A percentile compares a stretch with the other conserved stretches of the same genome.
phyloP scores from a whole-genome alignment of 2,888 invertebrate genomes.

The Dromius quadrimaculatus region DNA sequence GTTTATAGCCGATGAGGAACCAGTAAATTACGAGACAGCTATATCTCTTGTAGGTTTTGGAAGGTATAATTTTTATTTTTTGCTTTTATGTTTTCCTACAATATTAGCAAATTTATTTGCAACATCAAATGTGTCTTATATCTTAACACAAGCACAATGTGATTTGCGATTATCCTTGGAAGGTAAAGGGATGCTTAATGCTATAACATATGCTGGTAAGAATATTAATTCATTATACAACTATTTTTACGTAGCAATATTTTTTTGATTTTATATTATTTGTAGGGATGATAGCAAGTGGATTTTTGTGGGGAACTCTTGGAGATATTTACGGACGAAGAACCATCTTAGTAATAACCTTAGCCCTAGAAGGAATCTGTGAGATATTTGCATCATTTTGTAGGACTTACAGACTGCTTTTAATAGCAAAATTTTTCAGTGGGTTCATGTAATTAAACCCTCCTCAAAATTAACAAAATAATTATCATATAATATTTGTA shows the following conservation, averaged over 20 bases:
- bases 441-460: conserved; percentile 75
- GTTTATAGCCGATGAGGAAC: conserved; percentile 25
- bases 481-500: conserved; percentile 56
- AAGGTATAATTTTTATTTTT: conserved; percentile 71
- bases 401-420: conserved; percentile 73
- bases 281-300: conserved; percentile 77
- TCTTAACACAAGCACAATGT: conserved; percentile 76
- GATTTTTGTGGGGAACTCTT: conserved; percentile 78
- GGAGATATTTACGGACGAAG: conserved; percentile 76
- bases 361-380: conserved; percentile 71
- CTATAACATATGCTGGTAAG: conserved; percentile 75
- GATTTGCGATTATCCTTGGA: conserved; percentile 73
- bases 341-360: conserved; percentile 73
- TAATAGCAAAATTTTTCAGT: conserved; percentile 73
- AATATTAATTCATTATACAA: too few species aligned
- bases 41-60: conserved; percentile 75
- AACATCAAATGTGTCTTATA: conserved; percentile 75
- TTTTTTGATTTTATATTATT: conserved; percentile 58
- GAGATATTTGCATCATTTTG: conserved; percentile 72
- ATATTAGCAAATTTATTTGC: conserved; percentile 75
- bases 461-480: not conserved
- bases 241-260: not conserved
- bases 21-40: conserved; percentile 75
- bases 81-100: conserved; percentile 72
- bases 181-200: conserved; percentile 75